These are phyloP conservation scores for Pelecanus crispus DNA, from an alignment of 2,113 vertebrate genomes.

Conservation along the genomic window DNA sequence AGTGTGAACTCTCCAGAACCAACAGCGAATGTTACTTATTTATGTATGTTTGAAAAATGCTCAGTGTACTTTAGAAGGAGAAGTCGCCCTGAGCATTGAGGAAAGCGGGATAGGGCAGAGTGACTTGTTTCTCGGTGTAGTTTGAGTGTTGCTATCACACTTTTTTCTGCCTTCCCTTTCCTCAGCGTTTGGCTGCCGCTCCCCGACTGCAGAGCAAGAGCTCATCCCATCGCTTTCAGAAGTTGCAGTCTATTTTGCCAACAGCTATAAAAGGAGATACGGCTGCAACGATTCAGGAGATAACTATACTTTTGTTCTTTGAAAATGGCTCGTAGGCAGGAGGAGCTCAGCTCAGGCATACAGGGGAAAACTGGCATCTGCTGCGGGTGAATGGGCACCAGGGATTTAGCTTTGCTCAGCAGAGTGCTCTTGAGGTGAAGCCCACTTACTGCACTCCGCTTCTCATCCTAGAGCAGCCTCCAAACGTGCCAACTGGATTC, in stretches of 20 bases:
- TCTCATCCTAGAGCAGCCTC: background rate
- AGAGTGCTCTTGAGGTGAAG: background rate
- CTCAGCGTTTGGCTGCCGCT: background rate
- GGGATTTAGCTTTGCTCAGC: background rate
- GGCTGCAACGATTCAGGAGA: background rate
- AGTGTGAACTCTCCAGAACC: background rate
- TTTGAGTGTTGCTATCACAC: accelerated
- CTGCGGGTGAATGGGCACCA: background rate
- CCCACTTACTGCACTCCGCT: background rate
- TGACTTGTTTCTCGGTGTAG: accelerated
- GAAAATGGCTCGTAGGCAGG: background rate
- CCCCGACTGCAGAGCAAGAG: background rate
- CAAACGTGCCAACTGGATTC: background rate
- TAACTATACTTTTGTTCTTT: background rate
- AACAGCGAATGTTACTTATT: background rate
- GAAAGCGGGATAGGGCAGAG: background rate
- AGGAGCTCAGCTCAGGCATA: background rate
- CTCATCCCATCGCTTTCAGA: background rate
- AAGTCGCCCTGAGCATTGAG: background rate
- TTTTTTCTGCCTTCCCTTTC: background rate
- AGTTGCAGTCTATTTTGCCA: background rate
- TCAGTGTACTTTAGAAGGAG: background rate
- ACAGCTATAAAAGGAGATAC: background rate
- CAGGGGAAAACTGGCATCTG: accelerated
- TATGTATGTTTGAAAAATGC: background rate